Evolutionary conservation across 2,797 vertebrate genomes (phyloP), one percentile per base, ranked within the genome.

Genomic region (Anguilla obscura): DNA sequence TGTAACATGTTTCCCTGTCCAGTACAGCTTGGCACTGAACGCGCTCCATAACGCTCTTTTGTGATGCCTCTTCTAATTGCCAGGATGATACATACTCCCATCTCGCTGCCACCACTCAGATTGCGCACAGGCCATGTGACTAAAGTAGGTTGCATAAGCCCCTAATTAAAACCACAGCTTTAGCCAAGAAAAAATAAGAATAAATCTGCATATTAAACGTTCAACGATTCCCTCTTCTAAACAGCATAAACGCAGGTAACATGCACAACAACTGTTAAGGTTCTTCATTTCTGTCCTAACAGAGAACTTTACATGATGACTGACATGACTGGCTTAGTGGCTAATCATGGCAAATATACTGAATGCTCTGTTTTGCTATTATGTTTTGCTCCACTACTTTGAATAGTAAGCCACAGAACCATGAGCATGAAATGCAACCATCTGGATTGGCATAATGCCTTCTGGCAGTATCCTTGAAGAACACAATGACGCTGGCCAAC

Each of bases 401-500:
- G 71, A 66, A 24, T 66, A 0, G n/a, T 71, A 71, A 27, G n/a
- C n/a, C 27, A 21, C 3, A 18, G 58, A 63, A 24, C 58, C 58
- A 63, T 63, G 4, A 69, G 8, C 66, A 79, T 79, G 30, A 79
- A 79, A 36, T 36, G 1, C 33, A 36, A 8, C 50, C 50, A 52
- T 8, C 50, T 52, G 93, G 50, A 52, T 91, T 93, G 90, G 93
- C 93, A 85, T 90, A 88, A 92, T 94, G 92, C 93, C 93, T 92
- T 45, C 89, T 91, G 89, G 88, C 88, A 9, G 87, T 10, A 91
- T 94, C 94, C 93, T 94, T 92, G 88, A 90, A 91, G 92, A 91
- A 91, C 88, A 92, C 93, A 93, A 92, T 93, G 93, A 93, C 91
- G 93, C 92, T 91, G 89, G 40, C 91, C 92, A 93, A 92, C 92